phyloP scores from a whole-genome alignment of 2,113 vertebrate species.

The Calidris pygmaea region DNA sequence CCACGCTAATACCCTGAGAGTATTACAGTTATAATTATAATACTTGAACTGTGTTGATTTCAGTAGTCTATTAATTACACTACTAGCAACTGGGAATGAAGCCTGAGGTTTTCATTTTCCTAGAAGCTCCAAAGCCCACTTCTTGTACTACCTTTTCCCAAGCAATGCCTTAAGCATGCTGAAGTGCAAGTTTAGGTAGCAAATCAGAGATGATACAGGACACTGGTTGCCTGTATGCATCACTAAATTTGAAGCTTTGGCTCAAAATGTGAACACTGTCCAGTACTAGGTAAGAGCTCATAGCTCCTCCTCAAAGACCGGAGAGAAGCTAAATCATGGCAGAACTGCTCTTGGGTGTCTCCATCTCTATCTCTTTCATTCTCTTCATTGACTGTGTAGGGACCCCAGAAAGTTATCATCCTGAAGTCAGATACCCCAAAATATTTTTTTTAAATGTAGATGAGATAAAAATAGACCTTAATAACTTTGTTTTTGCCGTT shows the following conservation, averaged over 20 bases:
- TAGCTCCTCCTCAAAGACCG: background rate
- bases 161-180: background rate
- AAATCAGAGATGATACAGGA: background rate
- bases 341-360: background rate
- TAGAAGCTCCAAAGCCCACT: background rate
- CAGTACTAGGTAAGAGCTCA: background rate
- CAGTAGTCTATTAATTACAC: slow-evolving; percentile 47
- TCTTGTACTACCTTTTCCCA: background rate
- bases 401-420: background rate
- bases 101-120: background rate
- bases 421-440: background rate
- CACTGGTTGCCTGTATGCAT: background rate
- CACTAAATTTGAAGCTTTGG: background rate
- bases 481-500: background rate
- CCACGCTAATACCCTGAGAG: background rate
- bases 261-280: background rate
- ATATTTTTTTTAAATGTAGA: background rate
- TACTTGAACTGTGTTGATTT: slow-evolving; percentile 36
- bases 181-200: background rate
- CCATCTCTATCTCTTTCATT: background rate
- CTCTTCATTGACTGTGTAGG: background rate
- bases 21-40: slow-evolving; percentile 18
- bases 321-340: background rate
- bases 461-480: background rate
- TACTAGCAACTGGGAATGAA: slow-evolving; percentile 7